Evolutionary conservation across 1,140 invertebrate species (phyloP).

Genomic region (Sesamia nonagrioides): DNA sequence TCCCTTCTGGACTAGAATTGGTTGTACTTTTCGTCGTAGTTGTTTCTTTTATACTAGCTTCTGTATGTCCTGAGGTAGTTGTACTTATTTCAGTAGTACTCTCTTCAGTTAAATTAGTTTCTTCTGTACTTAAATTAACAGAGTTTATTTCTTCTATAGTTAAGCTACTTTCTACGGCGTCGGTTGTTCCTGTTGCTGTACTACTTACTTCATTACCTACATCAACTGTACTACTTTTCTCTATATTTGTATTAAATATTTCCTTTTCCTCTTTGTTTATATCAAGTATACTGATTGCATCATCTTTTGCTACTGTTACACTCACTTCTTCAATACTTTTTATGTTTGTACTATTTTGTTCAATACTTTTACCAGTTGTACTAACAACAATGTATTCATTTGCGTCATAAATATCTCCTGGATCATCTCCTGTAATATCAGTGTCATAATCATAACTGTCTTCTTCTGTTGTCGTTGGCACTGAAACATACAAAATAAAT

Average conservation of each 20-base stretch:
- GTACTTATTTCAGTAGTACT: not conserved
- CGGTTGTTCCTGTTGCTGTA: not conserved
- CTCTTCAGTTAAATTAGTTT: not conserved
- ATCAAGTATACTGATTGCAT: not conserved
- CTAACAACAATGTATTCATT: not conserved
- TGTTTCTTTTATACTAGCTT: no score
- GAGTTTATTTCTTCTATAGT: not conserved
- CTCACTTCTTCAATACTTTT: not conserved
- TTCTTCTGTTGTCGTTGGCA: conserved; percentile 18
- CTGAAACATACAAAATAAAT: conserved; percentile 6
- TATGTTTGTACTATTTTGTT: not conserved
- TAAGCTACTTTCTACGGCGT: not conserved
- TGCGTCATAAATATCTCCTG: not conserved
- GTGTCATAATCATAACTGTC: conserved; percentile 11
- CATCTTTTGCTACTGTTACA: not conserved
- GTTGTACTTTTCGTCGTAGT: not conserved
- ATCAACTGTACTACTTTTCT: not conserved
- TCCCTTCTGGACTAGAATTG: not conserved
- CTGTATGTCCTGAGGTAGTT: no score
- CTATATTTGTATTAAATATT: not conserved
- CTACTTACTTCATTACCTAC: not conserved
- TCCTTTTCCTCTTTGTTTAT: not conserved
- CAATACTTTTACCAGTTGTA: conserved; percentile 13
- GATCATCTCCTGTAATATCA: not conserved
- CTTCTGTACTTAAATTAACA: not conserved